Conservation (phyloP, 2,888 invertebrate genomes). For the Tachina lurida region DNA sequence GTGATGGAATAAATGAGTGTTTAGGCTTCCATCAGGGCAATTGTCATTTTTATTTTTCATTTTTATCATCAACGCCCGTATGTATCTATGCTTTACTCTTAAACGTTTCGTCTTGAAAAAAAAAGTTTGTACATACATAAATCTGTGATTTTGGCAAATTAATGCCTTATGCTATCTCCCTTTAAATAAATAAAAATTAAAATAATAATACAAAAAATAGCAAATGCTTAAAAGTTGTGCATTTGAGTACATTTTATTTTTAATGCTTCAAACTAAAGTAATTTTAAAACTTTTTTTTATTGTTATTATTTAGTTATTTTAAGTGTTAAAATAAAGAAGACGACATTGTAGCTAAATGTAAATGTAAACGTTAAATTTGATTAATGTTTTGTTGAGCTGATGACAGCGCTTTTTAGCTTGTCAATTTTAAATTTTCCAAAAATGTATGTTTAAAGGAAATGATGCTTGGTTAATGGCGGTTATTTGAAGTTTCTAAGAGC, state of each 20-base stretch:
- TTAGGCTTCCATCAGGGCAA: constrained; percentile 68
- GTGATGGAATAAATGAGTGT: constrained; percentile 50
- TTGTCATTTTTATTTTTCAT: constrained; percentile 62
- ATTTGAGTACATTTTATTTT: not conserved
- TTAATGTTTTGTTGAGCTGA: constrained; percentile 68
- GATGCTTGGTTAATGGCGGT: constrained; percentile 30
- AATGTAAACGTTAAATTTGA: constrained; percentile 67
- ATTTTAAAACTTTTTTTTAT: constrained; percentile 29
- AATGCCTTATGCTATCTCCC: constrained; percentile 24
- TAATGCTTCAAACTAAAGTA: constrained; percentile 36
- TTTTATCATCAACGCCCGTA: constrained; percentile 62
- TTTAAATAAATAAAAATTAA: not conserved
- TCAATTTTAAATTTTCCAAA: constrained; percentile 59
- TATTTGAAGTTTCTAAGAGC: constrained; percentile 29
- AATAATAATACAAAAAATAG: constrained; percentile 9
- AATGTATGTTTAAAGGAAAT: constrained; percentile 24
- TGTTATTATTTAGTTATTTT: not conserved
- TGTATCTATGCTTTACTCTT: constrained; percentile 53
- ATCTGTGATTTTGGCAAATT: constrained; percentile 59
- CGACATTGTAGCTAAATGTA: not conserved
- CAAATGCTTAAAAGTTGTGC: constrained; percentile 1
- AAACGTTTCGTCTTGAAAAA: not conserved
- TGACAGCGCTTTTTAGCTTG: constrained; percentile 69
- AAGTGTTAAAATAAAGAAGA: constrained; percentile 27
- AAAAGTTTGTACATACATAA: constrained; percentile 10